A percentile compares a stretch with the other conserved stretches of the same genome.
These are phyloP conservation scores for Cyprinella venusta DNA, from an alignment of 2,797 vertebrate species.

Conservation along the genomic window DNA sequence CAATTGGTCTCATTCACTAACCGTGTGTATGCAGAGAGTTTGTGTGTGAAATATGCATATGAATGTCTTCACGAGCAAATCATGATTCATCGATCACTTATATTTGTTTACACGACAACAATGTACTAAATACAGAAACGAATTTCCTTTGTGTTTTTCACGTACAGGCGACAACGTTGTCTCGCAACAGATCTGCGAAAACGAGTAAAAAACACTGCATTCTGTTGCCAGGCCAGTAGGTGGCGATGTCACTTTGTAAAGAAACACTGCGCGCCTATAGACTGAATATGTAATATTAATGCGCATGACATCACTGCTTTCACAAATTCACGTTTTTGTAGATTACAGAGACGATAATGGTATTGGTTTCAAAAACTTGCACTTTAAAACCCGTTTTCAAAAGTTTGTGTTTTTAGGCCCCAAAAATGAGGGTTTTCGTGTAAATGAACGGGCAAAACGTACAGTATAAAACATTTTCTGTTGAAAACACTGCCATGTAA, in stretches of 20 bases:
- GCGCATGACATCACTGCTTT: too few species aligned
- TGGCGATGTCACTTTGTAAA: not conserved
- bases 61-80: not conserved
- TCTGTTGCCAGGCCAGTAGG: not conserved
- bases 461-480: too few species aligned
- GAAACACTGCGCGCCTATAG: not conserved
- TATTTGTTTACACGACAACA: not conserved
- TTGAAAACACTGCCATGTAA: too few species aligned
- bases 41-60: not conserved
- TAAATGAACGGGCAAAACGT: too few species aligned
- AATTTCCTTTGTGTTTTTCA: not conserved
- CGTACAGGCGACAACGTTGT: not conserved
- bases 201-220: not conserved
- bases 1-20: conserved; percentile 8
- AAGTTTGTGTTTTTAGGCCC: too few species aligned
- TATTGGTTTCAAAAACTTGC: too few species aligned
- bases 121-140: not conserved
- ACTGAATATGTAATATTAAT: not conserved
- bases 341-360: too few species aligned
- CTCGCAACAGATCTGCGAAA: not conserved
- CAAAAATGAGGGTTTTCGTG: too few species aligned
- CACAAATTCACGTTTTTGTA: not conserved
- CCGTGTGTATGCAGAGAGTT: not conserved
- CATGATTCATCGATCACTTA: not conserved
- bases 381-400: too few species aligned